Conservation (phyloP, 1,140 invertebrate genomes). For the Caenorhabditis remanei region DNA sequence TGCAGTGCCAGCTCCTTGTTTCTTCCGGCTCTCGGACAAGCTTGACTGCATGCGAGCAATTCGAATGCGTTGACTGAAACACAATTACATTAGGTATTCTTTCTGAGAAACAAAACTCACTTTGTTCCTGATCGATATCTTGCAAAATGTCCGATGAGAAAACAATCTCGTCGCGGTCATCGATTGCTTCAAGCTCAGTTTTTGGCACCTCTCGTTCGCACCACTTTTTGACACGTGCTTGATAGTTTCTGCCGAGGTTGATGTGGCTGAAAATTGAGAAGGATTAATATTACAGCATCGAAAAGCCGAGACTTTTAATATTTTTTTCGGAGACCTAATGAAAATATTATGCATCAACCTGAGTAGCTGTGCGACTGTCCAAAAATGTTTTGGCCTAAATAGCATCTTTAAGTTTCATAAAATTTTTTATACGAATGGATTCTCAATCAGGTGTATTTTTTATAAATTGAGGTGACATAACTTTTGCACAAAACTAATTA, state of each 20-base stretch:
- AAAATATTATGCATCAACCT: too few species aligned
- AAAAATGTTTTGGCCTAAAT: too few species aligned
- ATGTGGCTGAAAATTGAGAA: conserved; percentile 82
- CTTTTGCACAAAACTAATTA: too few species aligned
- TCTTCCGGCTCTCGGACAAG: conserved; percentile 84
- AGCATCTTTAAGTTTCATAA: too few species aligned
- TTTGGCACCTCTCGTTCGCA: conserved; percentile 70
- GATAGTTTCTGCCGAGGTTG: conserved; percentile 90
- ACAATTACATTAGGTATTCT: neutral
- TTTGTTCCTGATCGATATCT: conserved; percentile 69
- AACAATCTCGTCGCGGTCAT: conserved; percentile 75
- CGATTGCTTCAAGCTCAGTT: conserved; percentile 72
- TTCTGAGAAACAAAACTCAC: conserved; percentile 65
- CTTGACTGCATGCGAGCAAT: conserved; percentile 85
- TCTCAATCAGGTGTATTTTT: too few species aligned
- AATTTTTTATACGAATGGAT: too few species aligned
- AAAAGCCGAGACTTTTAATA: too few species aligned
- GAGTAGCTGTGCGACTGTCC: too few species aligned
- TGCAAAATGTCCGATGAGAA: conserved; percentile 74
- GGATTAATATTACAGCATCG: neutral
- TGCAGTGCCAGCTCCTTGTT: conserved; percentile 95
- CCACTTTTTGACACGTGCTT: conserved; percentile 82
- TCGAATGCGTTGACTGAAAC: conserved; percentile 80
- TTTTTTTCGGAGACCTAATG: too few species aligned
- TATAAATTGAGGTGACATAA: too few species aligned